phyloP scores from a whole-genome alignment of 2,113 vertebrate genomes.

The Chaenocephalus aceratus region DNA sequence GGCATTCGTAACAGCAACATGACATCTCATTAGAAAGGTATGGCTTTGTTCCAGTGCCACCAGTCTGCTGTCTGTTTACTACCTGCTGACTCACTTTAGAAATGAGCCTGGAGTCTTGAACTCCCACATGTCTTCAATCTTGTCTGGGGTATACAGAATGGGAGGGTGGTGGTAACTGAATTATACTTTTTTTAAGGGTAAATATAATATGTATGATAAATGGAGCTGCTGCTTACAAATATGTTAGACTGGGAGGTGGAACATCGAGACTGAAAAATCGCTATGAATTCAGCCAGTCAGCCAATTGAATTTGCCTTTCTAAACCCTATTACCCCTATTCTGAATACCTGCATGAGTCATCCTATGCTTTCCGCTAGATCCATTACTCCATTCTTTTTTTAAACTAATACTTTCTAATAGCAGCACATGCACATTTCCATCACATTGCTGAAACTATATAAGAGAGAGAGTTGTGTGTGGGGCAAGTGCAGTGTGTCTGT shows the following conservation, averaged over 20 bases:
- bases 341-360: background rate
- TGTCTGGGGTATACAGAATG: background rate
- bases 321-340: background rate
- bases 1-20: conserved; percentile 38
- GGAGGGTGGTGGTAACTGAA: background rate
- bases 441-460: no score
- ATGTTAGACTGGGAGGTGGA: background rate
- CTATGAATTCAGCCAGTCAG: background rate
- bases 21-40: conserved; percentile 45
- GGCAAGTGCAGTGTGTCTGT: no score
- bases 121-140: conserved; percentile 13
- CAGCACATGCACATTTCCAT: no score
- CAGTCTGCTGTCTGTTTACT: conserved; percentile 35
- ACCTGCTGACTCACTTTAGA: conserved; percentile 48
- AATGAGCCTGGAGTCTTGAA: conserved; percentile 25
- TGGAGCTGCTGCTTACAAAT: conserved; percentile 3
- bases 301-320: background rate
- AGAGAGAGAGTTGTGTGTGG: no score
- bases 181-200: conserved; percentile 1
- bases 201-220: conserved; percentile 18
- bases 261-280: background rate
- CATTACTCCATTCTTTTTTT: no score
- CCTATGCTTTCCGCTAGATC: background rate
- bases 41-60: background rate
- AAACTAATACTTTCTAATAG: no score